These are phyloP conservation scores for Elaphurus davidianus DNA, from an alignment of 2,113 vertebrate genomes.

Conservation along the genomic window DNA sequence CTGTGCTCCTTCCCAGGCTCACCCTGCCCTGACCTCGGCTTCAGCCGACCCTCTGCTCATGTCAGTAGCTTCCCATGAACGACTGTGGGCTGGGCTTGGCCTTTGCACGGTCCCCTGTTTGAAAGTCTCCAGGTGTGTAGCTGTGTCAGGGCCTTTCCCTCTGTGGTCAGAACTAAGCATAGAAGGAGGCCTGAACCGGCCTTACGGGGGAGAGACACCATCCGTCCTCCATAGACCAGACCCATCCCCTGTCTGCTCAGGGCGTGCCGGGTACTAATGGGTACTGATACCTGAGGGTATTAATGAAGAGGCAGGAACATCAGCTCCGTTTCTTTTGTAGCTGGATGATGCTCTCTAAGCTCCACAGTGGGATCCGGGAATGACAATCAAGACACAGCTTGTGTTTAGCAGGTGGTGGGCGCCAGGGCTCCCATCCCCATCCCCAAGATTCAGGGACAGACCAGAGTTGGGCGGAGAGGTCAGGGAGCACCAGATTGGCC, in stretches of 20 bases:
- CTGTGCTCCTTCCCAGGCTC: neutral
- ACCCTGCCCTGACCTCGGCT: neutral
- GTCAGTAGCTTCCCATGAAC: neutral
- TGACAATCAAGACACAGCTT: neutral
- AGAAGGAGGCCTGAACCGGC: neutral
- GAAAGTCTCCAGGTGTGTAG: neutral
- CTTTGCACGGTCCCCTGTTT: neutral
- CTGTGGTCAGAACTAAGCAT: neutral
- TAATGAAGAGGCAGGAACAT: neutral
- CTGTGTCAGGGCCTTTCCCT: neutral
- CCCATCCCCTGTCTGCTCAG: neutral
- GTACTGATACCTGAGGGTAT: neutral
- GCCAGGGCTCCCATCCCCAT: neutral
- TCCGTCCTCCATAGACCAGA: neutral
- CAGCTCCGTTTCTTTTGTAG: neutral
- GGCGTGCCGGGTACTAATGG: neutral
- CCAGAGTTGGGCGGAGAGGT: neutral
- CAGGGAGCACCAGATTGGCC: neutral
- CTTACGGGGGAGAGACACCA: accelerated
- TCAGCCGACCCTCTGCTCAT: neutral
- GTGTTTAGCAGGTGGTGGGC: neutral
- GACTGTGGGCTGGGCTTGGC: neutral
- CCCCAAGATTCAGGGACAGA: neutral
- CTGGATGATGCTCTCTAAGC: neutral
- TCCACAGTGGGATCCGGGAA: neutral